A percentile compares a stretch with the other conserved stretches of the same genome.
phyloP scores from a whole-genome alignment of 1,140 invertebrate species.

The Coboldia fuscipes region DNA sequence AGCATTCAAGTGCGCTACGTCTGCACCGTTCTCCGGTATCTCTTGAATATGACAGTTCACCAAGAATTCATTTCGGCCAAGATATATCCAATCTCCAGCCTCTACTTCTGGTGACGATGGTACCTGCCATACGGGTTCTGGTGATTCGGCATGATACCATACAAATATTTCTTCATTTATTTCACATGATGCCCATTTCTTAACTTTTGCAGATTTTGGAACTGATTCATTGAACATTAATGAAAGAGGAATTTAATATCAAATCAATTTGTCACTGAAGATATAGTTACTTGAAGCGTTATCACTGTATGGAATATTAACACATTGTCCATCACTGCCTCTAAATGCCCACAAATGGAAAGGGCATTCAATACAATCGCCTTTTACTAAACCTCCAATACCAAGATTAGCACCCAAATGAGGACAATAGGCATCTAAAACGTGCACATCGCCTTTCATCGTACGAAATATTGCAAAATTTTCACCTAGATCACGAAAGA shows the following conservation, averaged over 20 bases:
- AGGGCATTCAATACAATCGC: constrained; percentile 66
- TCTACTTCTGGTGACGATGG: constrained; percentile 29
- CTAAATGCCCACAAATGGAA: constrained; percentile 74
- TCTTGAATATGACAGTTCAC: constrained; percentile 65
- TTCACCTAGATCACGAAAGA: constrained; percentile 28
- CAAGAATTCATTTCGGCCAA: constrained; percentile 54
- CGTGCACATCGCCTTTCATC: constrained; percentile 33
- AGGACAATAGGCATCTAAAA: constrained; percentile 71
- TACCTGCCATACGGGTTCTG: constrained; percentile 46
- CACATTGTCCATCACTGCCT: constrained; percentile 45
- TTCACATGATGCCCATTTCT: constrained; percentile 42
- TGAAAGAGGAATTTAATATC: constrained; percentile 2
- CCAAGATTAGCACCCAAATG: constrained; percentile 74
- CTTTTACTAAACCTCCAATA: constrained; percentile 47
- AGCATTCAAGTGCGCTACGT: constrained; percentile 54
- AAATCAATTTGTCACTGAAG: neutral
- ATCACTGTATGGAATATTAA: constrained; percentile 39
- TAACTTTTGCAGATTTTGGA: constrained; percentile 34
- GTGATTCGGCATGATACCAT: constrained; percentile 60
- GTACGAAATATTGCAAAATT: constrained; percentile 55
- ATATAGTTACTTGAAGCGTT: constrained; percentile 6
- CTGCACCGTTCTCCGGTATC: constrained; percentile 80
- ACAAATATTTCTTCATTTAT: constrained; percentile 53
- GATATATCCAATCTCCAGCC: constrained; percentile 35
- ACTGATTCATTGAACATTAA: constrained; percentile 20